These are phyloP conservation scores for Xiphias gladius DNA, from an alignment of 2,113 vertebrate species.

Conservation along the genomic window DNA sequence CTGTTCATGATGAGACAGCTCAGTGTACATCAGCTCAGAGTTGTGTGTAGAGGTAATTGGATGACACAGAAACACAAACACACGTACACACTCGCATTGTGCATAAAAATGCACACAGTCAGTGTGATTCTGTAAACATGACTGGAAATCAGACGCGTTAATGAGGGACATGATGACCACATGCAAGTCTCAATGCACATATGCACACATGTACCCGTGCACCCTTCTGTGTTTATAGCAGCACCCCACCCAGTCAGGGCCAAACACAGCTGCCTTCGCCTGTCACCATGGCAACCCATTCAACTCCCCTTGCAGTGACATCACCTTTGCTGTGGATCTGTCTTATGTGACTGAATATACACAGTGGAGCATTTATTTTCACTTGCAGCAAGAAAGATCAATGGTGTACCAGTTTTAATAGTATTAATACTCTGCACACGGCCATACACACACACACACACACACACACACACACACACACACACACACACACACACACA, in stretches of 20 bases:
- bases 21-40: slow-evolving; percentile 49
- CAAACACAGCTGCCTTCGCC: slow-evolving; percentile 57
- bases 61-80: slow-evolving; percentile 50
- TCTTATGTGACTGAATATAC: slow-evolving; percentile 28
- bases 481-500: neutral
- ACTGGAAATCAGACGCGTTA: slow-evolving; percentile 29
- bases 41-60: slow-evolving; percentile 64
- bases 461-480: neutral
- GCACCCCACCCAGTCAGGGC: slow-evolving; percentile 65
- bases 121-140: slow-evolving; percentile 25
- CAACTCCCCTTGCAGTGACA: slow-evolving; percentile 67
- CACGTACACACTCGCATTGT: slow-evolving; percentile 7
- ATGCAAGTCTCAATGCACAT: neutral
- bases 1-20: slow-evolving; percentile 69
- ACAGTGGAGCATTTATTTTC: slow-evolving; percentile 28
- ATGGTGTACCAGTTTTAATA: neutral
- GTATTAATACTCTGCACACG: neutral
- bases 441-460: neutral
- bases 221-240: slow-evolving; percentile 48
- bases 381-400: slow-evolving; percentile 1
- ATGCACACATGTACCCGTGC: neutral
- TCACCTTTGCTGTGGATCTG: slow-evolving; percentile 60
- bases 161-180: neutral
- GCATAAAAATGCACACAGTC: neutral
- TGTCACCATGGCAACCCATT: slow-evolving; percentile 76